Conservation (phyloP, 1,140 invertebrate genomes). For the Plectrocnemia conspersa region DNA sequence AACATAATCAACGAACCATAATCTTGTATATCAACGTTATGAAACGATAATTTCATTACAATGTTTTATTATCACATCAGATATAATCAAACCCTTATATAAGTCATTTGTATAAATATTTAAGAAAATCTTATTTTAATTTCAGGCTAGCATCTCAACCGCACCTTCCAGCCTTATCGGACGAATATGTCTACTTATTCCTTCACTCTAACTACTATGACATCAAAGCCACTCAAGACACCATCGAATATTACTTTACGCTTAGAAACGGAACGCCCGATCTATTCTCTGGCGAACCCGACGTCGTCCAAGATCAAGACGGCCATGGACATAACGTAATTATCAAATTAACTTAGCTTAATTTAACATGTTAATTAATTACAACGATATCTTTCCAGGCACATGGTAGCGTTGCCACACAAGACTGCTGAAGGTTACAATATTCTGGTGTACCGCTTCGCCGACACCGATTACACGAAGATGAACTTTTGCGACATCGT, state of each 20-base stretch:
- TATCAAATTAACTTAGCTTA: conserved; percentile 4
- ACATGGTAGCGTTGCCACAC: conserved; percentile 53
- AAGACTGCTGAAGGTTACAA: conserved; percentile 57
- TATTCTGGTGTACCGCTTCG: conserved; percentile 55
- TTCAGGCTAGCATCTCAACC: conserved; percentile 55
- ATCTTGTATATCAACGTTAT: no score
- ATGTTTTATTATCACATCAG: no score
- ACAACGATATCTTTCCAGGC: conserved; percentile 46
- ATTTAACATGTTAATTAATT: neutral
- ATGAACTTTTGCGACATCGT: conserved; percentile 57
- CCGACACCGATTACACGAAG: conserved; percentile 56
- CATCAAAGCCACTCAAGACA: conserved; percentile 54
- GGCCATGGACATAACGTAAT: conserved; percentile 52
- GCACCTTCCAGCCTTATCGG: conserved; percentile 54
- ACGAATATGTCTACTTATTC: conserved; percentile 56
- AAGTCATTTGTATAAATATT: no score
- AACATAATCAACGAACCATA: no score
- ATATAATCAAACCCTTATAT: no score
- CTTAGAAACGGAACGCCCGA: conserved; percentile 51
- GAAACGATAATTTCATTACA: no score
- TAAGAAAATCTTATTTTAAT: conserved; percentile 34
- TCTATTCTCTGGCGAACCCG: conserved; percentile 52
- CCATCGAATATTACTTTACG: conserved; percentile 57
- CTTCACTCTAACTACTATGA: conserved; percentile 57
- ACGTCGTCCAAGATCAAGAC: conserved; percentile 46